These are phyloP conservation scores for Acleris emargana DNA, from an alignment of 2,888 invertebrate genomes.

Conservation along the genomic window DNA sequence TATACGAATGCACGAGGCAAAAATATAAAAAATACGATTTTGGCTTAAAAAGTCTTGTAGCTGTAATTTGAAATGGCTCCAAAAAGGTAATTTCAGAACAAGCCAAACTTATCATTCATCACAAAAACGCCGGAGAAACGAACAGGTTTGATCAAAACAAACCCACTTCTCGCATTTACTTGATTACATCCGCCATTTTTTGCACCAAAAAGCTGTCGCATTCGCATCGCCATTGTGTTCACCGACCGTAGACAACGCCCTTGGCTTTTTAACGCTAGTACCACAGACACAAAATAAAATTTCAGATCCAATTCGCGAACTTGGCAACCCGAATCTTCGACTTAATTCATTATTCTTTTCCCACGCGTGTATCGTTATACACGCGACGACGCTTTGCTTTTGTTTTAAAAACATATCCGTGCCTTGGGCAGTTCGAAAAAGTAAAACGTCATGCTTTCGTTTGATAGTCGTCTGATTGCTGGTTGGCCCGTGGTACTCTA, in stretches of 20 bases:
- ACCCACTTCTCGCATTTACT: conserved; percentile 49
- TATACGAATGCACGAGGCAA: too few species aligned
- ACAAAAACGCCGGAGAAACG: conserved; percentile 18
- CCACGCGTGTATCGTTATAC: conserved; percentile 64
- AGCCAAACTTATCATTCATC: conserved; percentile 2
- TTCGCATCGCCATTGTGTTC: conserved; percentile 58
- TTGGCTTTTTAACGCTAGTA: conserved; percentile 22
- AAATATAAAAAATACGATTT: too few species aligned
- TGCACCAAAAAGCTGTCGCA: conserved; percentile 55
- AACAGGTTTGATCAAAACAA: conserved; percentile 37
- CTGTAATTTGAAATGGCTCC: not conserved
- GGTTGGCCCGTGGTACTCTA: conserved; percentile 60
- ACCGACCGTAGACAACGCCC: conserved; percentile 45
- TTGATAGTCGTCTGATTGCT: conserved; percentile 74
- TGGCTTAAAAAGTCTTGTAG: too few species aligned
- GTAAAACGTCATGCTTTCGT: conserved; percentile 64
- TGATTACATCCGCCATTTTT: conserved; percentile 69
- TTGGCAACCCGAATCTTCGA: conserved; percentile 58
- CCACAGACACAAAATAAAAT: conserved; percentile 26
- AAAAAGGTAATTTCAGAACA: not conserved
- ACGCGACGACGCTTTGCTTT: conserved; percentile 63
- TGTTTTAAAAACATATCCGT: conserved; percentile 65
- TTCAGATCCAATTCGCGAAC: conserved; percentile 58
- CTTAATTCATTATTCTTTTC: conserved; percentile 71
- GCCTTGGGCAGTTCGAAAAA: conserved; percentile 66